phyloP scores from a whole-genome alignment of 1,140 invertebrate genomes.

The Leptonema lineaticorne region DNA sequence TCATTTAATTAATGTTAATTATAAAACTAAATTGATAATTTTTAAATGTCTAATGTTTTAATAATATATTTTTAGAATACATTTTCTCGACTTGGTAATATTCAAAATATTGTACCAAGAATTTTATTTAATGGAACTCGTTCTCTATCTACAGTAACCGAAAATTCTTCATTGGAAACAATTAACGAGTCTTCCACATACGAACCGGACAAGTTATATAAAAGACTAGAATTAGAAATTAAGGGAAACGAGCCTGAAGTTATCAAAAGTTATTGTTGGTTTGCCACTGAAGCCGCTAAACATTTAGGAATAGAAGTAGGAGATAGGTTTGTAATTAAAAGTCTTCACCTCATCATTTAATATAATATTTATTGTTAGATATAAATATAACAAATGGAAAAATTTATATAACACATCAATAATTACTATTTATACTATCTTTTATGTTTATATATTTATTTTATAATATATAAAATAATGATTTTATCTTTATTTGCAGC shows the following conservation, averaged over 20 bases:
- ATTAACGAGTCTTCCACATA: not conserved
- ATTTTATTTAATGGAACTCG: not conserved
- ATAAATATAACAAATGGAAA: too few relatives aligned
- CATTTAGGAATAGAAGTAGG: constrained; percentile 76
- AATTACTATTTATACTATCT: too few relatives aligned
- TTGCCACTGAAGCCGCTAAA: constrained; percentile 74
- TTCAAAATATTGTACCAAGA: constrained; percentile 14
- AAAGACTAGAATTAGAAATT: constrained; percentile 83
- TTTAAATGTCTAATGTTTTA: not conserved
- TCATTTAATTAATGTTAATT: too few relatives aligned
- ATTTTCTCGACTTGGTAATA: constrained; percentile 6
- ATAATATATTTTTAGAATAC: constrained; percentile 34
- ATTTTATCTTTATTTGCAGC: constrained; percentile 56
- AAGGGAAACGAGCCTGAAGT: constrained; percentile 84
- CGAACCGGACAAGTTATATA: constrained; percentile 76
- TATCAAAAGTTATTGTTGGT: constrained; percentile 84
- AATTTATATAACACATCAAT: too few relatives aligned
- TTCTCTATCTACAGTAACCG: constrained; percentile 11
- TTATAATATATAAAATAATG: constrained; percentile 15
- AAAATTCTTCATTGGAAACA: not conserved
- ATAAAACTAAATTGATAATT: not conserved
- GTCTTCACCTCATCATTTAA: too few relatives aligned
- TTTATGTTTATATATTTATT: too few relatives aligned
- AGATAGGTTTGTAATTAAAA: constrained; percentile 62
- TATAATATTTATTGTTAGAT: too few relatives aligned